Percentiles rank a stretch among this genome's conserved stretches.
Evolutionary conservation across 2,888 invertebrate genomes (phyloP).

Genomic region (Hydrotaea cyrtoneurina): DNA sequence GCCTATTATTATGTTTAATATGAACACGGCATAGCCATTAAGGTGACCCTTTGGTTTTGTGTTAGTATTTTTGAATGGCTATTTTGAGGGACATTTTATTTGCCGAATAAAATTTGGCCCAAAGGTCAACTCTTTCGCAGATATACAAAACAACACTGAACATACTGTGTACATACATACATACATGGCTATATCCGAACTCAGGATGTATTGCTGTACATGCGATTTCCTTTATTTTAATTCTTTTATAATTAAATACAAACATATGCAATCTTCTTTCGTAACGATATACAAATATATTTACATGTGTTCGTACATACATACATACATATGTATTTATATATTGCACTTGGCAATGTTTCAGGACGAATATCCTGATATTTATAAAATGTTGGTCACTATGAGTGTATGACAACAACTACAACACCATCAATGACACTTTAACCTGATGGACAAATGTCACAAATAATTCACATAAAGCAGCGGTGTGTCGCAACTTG

Average conservation of each 20-base stretch:
- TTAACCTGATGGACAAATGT: not conserved
- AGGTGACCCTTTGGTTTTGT: too few relatives aligned
- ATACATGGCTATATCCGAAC: not conserved
- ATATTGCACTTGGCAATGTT: not conserved
- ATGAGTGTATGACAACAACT: not conserved
- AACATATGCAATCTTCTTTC: not conserved
- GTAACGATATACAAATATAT: not conserved
- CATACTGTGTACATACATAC: not conserved
- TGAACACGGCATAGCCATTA: too few relatives aligned
- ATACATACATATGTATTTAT: not conserved
- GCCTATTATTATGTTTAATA: too few relatives aligned
- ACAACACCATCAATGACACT: not conserved
- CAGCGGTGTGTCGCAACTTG: slow-evolving; percentile 52
- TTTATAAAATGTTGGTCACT: slow-evolving; percentile 20
- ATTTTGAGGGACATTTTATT: too few relatives aligned
- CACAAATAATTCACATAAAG: not conserved
- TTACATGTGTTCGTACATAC: not conserved
- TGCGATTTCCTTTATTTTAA: not conserved
- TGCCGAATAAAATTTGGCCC: too few relatives aligned
- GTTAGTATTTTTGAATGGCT: too few relatives aligned
- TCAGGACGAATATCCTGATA: not conserved
- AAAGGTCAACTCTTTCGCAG: not conserved
- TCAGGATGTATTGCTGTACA: too few relatives aligned
- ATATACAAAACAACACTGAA: too few relatives aligned
- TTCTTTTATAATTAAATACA: not conserved